Percentiles rank a stretch among this genome's conserved stretches.
Conservation (phyloP, 2,797 vertebrate species). For the Sorex maritimensis region DNA sequence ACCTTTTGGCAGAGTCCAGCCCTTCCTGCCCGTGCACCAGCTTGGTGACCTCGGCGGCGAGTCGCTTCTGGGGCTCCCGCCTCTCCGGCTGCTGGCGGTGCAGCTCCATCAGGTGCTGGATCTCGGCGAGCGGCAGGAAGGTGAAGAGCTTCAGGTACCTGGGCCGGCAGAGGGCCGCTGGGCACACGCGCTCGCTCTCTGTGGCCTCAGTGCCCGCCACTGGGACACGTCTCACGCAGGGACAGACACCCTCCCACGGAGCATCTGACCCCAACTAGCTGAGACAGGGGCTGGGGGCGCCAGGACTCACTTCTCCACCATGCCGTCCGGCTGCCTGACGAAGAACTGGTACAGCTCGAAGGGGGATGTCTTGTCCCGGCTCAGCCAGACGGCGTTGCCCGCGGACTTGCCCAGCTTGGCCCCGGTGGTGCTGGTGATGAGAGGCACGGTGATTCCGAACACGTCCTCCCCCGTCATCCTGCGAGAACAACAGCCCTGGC, state of each 20-base stretch:
- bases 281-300: no score
- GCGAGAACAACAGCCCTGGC: constrained; percentile 14
- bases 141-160: constrained; percentile 98
- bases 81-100: constrained; percentile 94
- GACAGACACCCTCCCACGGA: neutral
- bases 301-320: constrained; percentile 92
- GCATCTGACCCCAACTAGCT: no score
- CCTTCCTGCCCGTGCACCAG: constrained; percentile 97
- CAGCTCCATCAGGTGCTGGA: constrained; percentile 95
- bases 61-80: constrained; percentile 95
- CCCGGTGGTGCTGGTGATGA: constrained; percentile 95
- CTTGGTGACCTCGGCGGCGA: constrained; percentile 98
- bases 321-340: constrained; percentile 94
- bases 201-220: no score
- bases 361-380: constrained; percentile 95
- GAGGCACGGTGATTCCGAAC: constrained; percentile 96
- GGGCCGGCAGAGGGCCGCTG: neutral
- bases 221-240: neutral
- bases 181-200: neutral
- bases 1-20: constrained; percentile 97
- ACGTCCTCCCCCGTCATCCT: constrained; percentile 95
- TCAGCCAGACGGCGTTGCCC: constrained; percentile 98
- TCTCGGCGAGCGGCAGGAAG: constrained; percentile 95
- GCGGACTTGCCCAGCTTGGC: constrained; percentile 98
- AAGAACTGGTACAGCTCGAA: constrained; percentile 99